These are phyloP conservation scores for Poecilia picta DNA, from an alignment of 2,797 vertebrate genomes.

Conservation along the genomic window DNA sequence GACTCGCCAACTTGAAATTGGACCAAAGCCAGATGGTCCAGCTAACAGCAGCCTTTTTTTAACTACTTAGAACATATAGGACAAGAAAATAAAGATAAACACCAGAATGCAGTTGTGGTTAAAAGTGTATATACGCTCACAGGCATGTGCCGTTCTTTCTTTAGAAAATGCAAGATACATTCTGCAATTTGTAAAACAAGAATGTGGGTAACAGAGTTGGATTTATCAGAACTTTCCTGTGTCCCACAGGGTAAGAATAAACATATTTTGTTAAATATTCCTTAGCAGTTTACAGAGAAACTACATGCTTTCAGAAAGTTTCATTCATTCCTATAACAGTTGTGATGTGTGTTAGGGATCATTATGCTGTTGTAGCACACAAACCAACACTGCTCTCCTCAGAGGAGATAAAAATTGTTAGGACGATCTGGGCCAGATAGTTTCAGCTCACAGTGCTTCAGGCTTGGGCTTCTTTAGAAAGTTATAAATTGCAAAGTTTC, in stretches of 20 bases:
- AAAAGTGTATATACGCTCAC: background rate
- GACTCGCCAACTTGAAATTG: background rate
- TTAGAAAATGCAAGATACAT: background rate
- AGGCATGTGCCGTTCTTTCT: background rate
- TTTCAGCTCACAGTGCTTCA: background rate
- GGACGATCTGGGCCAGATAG: background rate
- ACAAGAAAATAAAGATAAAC: background rate
- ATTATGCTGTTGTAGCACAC: background rate
- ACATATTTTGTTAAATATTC: background rate
- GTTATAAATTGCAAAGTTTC: background rate
- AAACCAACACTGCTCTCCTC: background rate
- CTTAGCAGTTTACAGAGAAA: background rate
- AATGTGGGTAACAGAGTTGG: background rate
- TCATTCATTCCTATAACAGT: background rate
- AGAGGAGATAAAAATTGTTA: background rate
- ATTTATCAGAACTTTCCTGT: background rate
- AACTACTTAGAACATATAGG: background rate
- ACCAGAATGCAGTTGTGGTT: background rate
- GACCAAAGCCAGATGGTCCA: background rate
- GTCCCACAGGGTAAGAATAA: background rate
- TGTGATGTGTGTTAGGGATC: background rate
- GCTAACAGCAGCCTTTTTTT: background rate
- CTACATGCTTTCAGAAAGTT: background rate
- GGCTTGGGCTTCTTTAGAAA: background rate
- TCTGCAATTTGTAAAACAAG: background rate